These are phyloP conservation scores for Pocillopora damicornis DNA, from an alignment of 64 coral and sea anemone genomes.

Conservation along the genomic window DNA sequence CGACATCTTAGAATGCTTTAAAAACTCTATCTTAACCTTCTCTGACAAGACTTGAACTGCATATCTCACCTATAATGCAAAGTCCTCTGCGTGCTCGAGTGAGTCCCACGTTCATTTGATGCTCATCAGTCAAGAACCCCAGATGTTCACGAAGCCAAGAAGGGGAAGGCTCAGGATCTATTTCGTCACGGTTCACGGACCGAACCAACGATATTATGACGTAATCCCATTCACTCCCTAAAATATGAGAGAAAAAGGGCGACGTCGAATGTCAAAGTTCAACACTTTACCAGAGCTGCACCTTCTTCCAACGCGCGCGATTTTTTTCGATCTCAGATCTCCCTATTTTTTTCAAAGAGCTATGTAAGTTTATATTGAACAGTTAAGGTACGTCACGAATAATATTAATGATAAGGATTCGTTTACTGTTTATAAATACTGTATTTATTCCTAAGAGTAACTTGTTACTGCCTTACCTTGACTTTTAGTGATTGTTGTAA, in stretches of 20 bases:
- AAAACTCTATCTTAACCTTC: neutral
- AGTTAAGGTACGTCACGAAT: neutral
- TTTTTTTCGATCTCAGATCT: neutral
- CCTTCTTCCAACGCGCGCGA: neutral
- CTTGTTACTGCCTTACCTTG: conserved; percentile 38
- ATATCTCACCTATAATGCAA: conserved; percentile 75
- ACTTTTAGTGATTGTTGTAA: conserved; percentile 81
- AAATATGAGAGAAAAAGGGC: neutral
- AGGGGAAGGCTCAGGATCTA: conserved; percentile 65
- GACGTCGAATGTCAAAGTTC: neutral
- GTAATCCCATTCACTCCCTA: conserved; percentile 89
- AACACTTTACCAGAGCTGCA: neutral
- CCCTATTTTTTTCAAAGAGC: no score
- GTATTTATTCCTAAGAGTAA: neutral
- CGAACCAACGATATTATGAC: conserved; percentile 92
- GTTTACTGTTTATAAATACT: neutral
- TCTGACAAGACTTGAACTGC: neutral
- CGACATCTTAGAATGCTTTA: neutral
- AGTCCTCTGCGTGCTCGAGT: conserved; percentile 78
- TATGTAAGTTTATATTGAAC: neutral
- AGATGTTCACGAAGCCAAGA: conserved; percentile 70
- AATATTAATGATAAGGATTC: no score
- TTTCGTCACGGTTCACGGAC: conserved; percentile 66
- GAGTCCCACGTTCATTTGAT: conserved; percentile 93
- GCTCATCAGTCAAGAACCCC: conserved; percentile 83